Percentiles rank a stretch among this genome's conserved stretches.
phyloP scores from a whole-genome alignment of 1,140 invertebrate species.

The Hyles euphorbiae region DNA sequence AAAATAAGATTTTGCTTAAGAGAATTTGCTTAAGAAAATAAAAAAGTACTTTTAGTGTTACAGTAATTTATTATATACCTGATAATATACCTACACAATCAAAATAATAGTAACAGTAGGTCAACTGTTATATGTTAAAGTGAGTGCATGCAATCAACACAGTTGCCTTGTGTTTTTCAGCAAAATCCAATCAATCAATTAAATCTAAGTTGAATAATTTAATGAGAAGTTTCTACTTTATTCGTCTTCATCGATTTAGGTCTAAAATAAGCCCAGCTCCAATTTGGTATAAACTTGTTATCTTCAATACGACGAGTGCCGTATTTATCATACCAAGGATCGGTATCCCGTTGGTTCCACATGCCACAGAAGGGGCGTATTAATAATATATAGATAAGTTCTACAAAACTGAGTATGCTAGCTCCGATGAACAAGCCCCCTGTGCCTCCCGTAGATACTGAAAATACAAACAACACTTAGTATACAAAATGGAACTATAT shows the following conservation, averaged over 20 bases:
- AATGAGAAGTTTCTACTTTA: not conserved
- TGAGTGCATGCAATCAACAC: no score
- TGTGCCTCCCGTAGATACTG: slow-evolving; percentile 80
- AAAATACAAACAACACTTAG: slow-evolving; percentile 14
- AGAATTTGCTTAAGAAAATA: no score
- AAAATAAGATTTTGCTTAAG: no score
- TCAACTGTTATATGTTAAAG: no score
- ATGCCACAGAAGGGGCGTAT: slow-evolving; percentile 61
- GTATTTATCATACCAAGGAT: slow-evolving; percentile 58
- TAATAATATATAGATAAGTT: slow-evolving; percentile 72
- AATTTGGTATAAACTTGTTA: slow-evolving; percentile 42
- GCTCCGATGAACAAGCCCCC: slow-evolving; percentile 79
- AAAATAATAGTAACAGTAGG: no score
- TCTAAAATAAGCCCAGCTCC: slow-evolving; percentile 25
- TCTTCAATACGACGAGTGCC: slow-evolving; percentile 48
- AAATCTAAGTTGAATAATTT: no score
- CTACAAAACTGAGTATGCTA: slow-evolving; percentile 79
- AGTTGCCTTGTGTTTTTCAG: no score
- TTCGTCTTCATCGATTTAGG: not conserved
- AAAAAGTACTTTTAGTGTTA: no score
- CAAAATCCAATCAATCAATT: no score
- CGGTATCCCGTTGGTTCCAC: slow-evolving; percentile 47
- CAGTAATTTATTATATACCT: no score
- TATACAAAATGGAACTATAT: no score
- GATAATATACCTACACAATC: no score